Evolutionary conservation across 92 coral and sea anemone species (phyloP), one percentile per base, ranked within the genome.

Genomic region (Phenganax stokvisi): DNA sequence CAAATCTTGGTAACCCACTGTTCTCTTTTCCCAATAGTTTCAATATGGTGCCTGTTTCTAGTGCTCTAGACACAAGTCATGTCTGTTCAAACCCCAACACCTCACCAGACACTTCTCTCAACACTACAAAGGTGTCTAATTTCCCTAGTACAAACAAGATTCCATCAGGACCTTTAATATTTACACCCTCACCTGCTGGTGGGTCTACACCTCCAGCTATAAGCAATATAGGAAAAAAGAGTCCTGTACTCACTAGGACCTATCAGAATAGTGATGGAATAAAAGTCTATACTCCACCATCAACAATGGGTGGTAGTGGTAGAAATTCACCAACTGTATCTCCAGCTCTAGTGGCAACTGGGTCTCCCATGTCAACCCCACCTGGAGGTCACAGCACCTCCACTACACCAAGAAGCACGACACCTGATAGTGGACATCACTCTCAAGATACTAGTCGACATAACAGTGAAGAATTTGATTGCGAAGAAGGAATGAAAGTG

Each of bases 401-500:
- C 8, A 92, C 74, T 82, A 92, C 98, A n/a, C 97, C 98, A 57
- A 88, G 93, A 53, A 85, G 92, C 77, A 72, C 85, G 6, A 90
- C 98, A 31, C 98, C 98, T 54, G 86, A 66, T 28, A 81, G 86
- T 47, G 81, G 87, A 25, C 85, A 86, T 63, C 64, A 28, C n/a
- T 76, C 81, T 30, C 87, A 71, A 17, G 77, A 79, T 59, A 64
- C 76, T 67, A 85, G 87, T 7, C 69, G 71, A 53, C 86, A 90
- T 64, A 74, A 55, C 70, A 54, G 80, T 15, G 86, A 81, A 83
- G 85, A 79, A 11, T 63, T 94, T 83, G 87, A 88, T 79, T 89
- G 92, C 56, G 89, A 85, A 66, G 91, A 88, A 87, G 98, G 93
- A 9, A 86, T 94, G 13, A 90, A 92, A 66, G 90, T 89, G 81